Conservation (phyloP, 2,113 vertebrate species). For the Rhagologus leucostigma region DNA sequence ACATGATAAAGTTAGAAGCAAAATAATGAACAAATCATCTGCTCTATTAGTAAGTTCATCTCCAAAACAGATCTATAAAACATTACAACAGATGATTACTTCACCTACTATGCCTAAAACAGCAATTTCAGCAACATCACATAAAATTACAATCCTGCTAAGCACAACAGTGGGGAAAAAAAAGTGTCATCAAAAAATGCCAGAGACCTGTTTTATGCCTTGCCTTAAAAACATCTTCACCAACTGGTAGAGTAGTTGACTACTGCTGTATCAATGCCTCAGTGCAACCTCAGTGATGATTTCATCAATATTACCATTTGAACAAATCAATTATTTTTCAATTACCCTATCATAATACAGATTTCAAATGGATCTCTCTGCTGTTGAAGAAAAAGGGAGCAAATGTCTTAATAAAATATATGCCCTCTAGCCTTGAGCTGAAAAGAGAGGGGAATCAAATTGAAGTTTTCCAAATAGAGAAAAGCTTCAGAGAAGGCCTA, state of each 20-base stretch:
- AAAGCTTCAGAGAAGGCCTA: background rate
- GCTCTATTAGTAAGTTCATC: background rate
- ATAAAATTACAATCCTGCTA: background rate
- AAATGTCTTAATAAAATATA: background rate
- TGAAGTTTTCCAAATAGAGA: background rate
- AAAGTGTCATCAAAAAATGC: background rate
- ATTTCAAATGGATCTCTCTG: background rate
- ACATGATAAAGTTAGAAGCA: background rate
- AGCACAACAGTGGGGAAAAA: background rate
- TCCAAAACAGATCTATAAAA: constrained; percentile 14
- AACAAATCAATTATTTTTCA: constrained; percentile 21
- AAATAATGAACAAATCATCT: background rate
- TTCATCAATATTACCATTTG: background rate
- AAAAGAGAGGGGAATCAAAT: background rate
- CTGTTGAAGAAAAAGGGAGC: background rate
- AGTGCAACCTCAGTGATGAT: background rate
- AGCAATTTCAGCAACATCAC: background rate
- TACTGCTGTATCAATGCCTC: background rate
- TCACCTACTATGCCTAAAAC: background rate
- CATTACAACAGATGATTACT: background rate
- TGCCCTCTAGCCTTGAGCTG: background rate
- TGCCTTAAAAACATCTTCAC: background rate
- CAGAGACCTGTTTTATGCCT: background rate
- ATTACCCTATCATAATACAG: background rate
- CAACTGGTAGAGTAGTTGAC: background rate